Evolutionary conservation across 2,888 invertebrate species (phyloP), one percentile per base, ranked within the genome.

Genomic region (Eubasilissa splendida): DNA sequence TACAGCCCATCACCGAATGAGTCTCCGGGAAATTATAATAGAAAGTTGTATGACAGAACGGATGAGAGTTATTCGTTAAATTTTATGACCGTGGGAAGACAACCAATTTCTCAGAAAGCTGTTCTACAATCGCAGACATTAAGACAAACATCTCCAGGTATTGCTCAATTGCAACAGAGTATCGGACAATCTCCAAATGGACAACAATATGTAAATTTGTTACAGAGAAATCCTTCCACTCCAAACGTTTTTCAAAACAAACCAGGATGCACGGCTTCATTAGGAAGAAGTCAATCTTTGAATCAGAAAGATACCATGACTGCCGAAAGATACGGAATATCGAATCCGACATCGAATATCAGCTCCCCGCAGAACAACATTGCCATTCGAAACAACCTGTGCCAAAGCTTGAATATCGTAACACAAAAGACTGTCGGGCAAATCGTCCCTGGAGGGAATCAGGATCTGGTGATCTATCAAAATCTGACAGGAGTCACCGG

Each of bases 381-480:
- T 54, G 65, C 74, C 31, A 59, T 76, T 31, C 76, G 81, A 12
- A 90, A 89, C 85, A 88, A 88, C 84, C 86, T 89, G 89, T 90
- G 90, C 90, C 90, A 90, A 89, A 90, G 89, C 86, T 89, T 91
- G 86, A 91, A 89, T 85, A 87, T 91, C 86, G 90, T 90, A 85
- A 88, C 90, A 83, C 90, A 90, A 85, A 91, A 90, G 87, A 90
- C 90, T 83, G 87, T 91, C 66, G 91, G 90, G 80, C 90, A 91
- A 86, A 90, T 91, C 74, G 89, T 90, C 84, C 88, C 90, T 59
- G 83, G 88, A 76, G 89, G 89, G 2, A 89, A 89, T 1, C 90
- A 90, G 85, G 90, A 90, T 85, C 83, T 91, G 86, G 88, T 89
- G 0, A 89, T 91, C 65, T 90, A 90, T 85, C 90, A 89, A 84